A percentile compares a stretch with the other conserved stretches of the same genome.
Conservation (phyloP, 1,140 invertebrate genomes). For the Bombyx mandarina region DNA sequence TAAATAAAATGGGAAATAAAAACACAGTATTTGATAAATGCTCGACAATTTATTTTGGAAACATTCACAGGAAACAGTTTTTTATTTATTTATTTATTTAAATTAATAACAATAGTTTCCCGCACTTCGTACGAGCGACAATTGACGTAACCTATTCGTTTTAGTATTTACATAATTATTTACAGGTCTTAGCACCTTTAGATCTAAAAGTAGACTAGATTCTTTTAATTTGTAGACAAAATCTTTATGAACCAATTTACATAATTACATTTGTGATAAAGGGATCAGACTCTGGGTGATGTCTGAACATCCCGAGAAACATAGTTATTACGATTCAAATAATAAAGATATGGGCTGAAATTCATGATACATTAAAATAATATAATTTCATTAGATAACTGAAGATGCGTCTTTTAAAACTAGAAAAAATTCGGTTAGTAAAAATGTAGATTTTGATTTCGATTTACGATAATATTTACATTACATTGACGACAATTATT, state of each 20-base stretch:
- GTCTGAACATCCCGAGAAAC: too few species aligned
- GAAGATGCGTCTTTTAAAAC: too few species aligned
- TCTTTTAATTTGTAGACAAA: slow-evolving; percentile 37
- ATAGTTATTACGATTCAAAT: background rate
- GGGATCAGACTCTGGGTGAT: too few species aligned
- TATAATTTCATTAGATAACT: too few species aligned
- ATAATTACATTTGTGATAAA: slow-evolving; percentile 33
- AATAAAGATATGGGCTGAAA: background rate
- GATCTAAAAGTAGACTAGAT: slow-evolving; percentile 66
- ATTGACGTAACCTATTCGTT: slow-evolving; percentile 36
- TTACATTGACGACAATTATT: too few species aligned
- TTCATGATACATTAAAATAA: too few species aligned
- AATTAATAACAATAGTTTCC: slow-evolving; percentile 16
- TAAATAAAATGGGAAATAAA: slow-evolving; percentile 25
- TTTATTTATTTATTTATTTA: slow-evolving; percentile 33
- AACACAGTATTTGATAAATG: slow-evolving; percentile 46
- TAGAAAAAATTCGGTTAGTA: too few species aligned
- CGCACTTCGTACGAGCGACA: slow-evolving; percentile 42
- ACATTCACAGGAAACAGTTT: slow-evolving; percentile 67
- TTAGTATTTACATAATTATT: slow-evolving; percentile 28
- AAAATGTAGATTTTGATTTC: too few species aligned
- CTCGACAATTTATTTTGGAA: slow-evolving; percentile 67
- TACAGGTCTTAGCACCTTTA: slow-evolving; percentile 68
- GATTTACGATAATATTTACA: too few species aligned
- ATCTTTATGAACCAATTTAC: slow-evolving; percentile 53